Evolutionary conservation across 2,888 invertebrate species (phyloP), one percentile per base, ranked within the genome.

Genomic region (Drosophila nr. medialis): DNA sequence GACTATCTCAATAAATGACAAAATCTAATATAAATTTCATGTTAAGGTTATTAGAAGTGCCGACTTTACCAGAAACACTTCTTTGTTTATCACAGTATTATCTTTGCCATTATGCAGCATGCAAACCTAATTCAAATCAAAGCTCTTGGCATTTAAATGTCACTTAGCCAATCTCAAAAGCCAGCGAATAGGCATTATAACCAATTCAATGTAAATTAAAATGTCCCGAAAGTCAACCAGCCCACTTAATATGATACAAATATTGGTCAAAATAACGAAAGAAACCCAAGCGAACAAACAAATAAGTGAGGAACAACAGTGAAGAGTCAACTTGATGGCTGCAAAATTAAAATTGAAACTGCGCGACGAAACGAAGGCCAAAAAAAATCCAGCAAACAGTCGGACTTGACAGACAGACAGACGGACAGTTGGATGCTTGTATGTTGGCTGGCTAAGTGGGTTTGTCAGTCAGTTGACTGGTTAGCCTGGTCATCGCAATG

Each of bases 261-360:
- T 32, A 61, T 50, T 42, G 45, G 6, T 64, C 53, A 61, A 32
- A 45, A 58, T 24, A 49, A 34, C 30, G 45, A 38, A 36, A 53
- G 27, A 32, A 51, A 13, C 42, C 42, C 56, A 61, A 42, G 53
- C 56, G 54, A 64, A 42, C 51, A 67, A 67, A 70, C 61, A 71
- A 76, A 79, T 32, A 67, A 65, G 27, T 68, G 50, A 56, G 59
- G 61, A 61, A 74, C 68, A 81, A 71, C 70, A 83, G 70, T 76
- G 64, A 89, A 77, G 75, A 87, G 82, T 72, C 83, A 84, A 75
- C 80, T 81, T 84, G 85, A 89, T 75, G 82, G 59, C 73, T 82
- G 64, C 29, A 59, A 83, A 86, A 85, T 85, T 84, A 88, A 89
- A 89, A 89, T 85, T 80, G 85, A 89, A 83, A 80, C 80, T 71